A percentile compares a stretch with the other conserved stretches of the same genome.
These are phyloP conservation scores for Luidia sarsii DNA, from an alignment of 53 echinoderm and acorn worm species.

Conservation along the genomic window DNA sequence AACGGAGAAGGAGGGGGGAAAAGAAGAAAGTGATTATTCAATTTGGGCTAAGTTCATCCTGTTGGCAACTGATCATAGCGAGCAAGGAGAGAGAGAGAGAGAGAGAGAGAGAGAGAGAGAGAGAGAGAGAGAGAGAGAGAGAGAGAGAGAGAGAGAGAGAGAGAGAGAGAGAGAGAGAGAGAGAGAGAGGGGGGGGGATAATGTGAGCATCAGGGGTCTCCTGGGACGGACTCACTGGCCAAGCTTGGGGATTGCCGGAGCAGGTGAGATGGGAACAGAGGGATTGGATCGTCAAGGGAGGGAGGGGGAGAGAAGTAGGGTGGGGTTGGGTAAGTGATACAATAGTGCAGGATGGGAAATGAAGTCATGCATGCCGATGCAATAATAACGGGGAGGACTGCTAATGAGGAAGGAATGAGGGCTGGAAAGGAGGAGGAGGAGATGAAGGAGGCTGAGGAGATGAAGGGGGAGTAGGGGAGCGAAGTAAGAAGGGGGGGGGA, in stretches of 20 bases:
- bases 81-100: not conserved
- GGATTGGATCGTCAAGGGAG: not conserved
- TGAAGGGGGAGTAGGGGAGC: too few species aligned
- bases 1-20: too few species aligned
- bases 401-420: conserved; percentile 20
- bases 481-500: too few species aligned
- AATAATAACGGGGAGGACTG: conserved; percentile 39
- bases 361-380: conserved; percentile 42
- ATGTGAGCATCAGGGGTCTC: too few species aligned
- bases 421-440: conserved; percentile 5
- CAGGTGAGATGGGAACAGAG: not conserved
- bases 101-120: not conserved
- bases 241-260: not conserved
- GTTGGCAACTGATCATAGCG: not conserved
- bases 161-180: too few species aligned
- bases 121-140: too few species aligned
- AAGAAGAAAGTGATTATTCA: conserved; percentile 3
- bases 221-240: too few species aligned
- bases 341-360: not conserved
- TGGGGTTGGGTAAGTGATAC: too few species aligned
- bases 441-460: not conserved
- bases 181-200: too few species aligned
- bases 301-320: not conserved
- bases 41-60: not conserved
- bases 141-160: too few species aligned